Base-by-base conservation (phyloP, 2,113 vertebrate species). In the Crotophaga sulcirostris region DNA sequence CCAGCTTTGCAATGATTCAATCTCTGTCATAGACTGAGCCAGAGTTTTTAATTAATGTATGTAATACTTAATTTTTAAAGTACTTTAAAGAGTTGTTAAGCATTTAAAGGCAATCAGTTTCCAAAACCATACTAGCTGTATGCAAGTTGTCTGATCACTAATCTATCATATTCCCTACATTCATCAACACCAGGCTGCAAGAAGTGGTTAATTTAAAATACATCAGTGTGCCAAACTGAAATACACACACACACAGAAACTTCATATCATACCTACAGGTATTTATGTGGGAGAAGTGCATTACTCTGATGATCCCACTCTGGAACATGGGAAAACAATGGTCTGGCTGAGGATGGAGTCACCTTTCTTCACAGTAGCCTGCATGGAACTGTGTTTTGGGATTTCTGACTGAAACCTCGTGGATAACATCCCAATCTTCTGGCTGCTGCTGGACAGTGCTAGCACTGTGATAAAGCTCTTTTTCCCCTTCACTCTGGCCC, bases 61-160 rank as follows among this genome's bases (percentile, higher is more conserved):
- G 18, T 68, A 95, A 93, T 82, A 34, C 38, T 63, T 84, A 87
- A 75, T 82, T 78, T n/a, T n/a, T n/a, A n/a, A 78, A 87, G 74
- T 72, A 82, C 64, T 78, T 38, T 26, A 33, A 58, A 83, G 60
- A 87, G 34, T 56, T 82, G 33, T 42, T 64, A 68, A 67, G 24
- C 56, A 84, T 51, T 70, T 89, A 87, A 81, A 70, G n/a, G 47
- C 52, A 84, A 84, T 54, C 38, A 34, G 33, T 91, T 63, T 70
- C 84, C 60, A 87, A 87, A 84, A 34, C 38, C 44, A 36, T 10
- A 38, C 33, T 24, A 82, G 45, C 23, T 9, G 1, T n/a, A 78
- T 9, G 14, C 56, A 81, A 55, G 87, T 74, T 42, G 85, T 79
- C 74, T 63, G 44, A 87, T 84, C 47, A 59, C 18, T 75, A 34